Evolutionary conservation across 2,113 vertebrate species (phyloP).

Genomic region (Zosterops borbonicus): DNA sequence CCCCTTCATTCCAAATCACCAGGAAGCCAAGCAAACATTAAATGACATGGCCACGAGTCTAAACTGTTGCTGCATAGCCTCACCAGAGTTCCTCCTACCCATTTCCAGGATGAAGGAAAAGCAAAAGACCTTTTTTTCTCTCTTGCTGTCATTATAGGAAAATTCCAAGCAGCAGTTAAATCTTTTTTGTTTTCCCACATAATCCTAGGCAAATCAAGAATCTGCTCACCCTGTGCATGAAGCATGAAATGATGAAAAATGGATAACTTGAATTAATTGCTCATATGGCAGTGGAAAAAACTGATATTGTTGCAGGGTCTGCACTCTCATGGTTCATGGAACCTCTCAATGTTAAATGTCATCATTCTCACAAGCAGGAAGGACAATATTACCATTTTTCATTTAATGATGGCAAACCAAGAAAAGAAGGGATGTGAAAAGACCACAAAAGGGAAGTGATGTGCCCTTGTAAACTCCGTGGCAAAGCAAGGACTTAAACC

Average conservation of each 20-base stretch:
- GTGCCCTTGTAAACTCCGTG: neutral
- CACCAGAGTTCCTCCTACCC: neutral
- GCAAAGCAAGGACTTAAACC: neutral
- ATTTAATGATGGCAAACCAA: neutral
- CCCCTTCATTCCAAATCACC: neutral
- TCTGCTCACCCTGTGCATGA: neutral
- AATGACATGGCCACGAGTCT: neutral
- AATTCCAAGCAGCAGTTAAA: neutral
- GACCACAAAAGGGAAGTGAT: neutral
- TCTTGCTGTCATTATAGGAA: neutral
- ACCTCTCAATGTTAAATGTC: neutral
- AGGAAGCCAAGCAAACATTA: neutral
- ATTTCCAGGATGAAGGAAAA: neutral
- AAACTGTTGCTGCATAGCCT: fast-evolving
- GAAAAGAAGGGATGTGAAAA: neutral
- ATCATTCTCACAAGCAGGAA: neutral
- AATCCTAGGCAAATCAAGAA: neutral
- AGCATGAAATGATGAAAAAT: constrained; percentile 2
- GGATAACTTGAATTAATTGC: neutral
- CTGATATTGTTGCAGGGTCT: neutral
- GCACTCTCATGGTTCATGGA: neutral
- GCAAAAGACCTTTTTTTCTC: neutral
- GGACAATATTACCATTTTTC: neutral
- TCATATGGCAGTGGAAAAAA: neutral
- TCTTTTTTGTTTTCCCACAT: neutral